These are phyloP conservation scores for Nyctibius bracteatus DNA, from an alignment of 2,113 vertebrate genomes.

Conservation along the genomic window DNA sequence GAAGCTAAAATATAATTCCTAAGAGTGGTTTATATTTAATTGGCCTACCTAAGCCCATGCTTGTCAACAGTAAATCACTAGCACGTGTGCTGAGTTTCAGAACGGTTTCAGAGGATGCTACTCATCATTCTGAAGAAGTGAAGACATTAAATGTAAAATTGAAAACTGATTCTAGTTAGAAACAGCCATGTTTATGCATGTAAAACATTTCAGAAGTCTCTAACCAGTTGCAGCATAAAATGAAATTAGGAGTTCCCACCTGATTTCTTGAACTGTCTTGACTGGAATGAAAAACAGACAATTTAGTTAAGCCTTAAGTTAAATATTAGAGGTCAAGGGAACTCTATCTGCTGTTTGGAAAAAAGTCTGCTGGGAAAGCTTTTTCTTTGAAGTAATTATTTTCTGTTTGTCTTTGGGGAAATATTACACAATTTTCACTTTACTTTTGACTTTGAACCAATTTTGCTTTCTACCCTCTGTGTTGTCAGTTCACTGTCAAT, in stretches of 20 bases:
- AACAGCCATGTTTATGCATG: not conserved
- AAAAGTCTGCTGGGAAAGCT: not conserved
- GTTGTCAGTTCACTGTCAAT: not conserved
- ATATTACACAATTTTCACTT: not conserved
- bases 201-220: not conserved
- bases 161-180: not conserved
- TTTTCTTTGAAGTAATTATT: not conserved
- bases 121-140: not conserved
- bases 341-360: not conserved
- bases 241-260: not conserved
- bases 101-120: not conserved
- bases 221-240: not conserved
- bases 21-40: not conserved
- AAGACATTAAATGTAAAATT: not conserved
- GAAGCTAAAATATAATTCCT: not conserved
- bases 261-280: not conserved
- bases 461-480: not conserved
- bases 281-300: not conserved
- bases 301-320: not conserved
- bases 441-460: conserved; percentile 33
- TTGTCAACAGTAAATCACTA: not conserved
- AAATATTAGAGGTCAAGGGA: not conserved
- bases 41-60: not conserved
- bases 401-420: not conserved
- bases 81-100: not conserved